Evolutionary conservation across 1,140 invertebrate species (phyloP).

Genomic region (Drosophila sulfurigaster): DNA sequence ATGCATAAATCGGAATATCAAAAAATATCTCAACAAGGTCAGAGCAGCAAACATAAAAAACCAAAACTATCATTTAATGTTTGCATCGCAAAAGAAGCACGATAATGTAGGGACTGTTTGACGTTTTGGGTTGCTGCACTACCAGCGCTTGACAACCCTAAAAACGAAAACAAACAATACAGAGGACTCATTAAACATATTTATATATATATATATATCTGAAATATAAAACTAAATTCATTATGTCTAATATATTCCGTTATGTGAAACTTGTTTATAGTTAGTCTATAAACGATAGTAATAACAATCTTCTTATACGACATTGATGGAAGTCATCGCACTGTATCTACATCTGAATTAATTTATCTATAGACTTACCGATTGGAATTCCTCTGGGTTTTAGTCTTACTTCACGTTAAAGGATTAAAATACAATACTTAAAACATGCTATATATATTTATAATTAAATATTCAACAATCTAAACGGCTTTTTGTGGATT

Average conservation of each 20-base stretch:
- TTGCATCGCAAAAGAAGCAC: neutral
- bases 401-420: neutral
- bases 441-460: neutral
- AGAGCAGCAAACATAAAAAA: neutral
- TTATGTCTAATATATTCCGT: conserved; percentile 2
- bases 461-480: conserved; percentile 33
- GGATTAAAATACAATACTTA: neutral
- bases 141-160: conserved; percentile 66
- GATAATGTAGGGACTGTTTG: neutral
- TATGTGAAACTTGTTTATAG: conserved; percentile 9
- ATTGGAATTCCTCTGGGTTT: neutral
- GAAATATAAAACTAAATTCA: conserved; percentile 32
- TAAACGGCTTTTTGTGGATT: conserved; percentile 47
- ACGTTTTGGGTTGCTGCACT: neutral
- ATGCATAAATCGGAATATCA: neutral
- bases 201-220: neutral
- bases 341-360: neutral
- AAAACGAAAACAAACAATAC: conserved; percentile 47
- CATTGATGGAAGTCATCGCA: neutral
- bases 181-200: conserved; percentile 21
- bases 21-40: neutral
- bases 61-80: neutral
- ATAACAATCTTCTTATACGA: neutral
- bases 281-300: conserved; percentile 11
- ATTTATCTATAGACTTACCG: conserved; percentile 13